Evolutionary conservation across 2,113 vertebrate genomes (phyloP).

Genomic region (Dicerorhinus sumatrensis): DNA sequence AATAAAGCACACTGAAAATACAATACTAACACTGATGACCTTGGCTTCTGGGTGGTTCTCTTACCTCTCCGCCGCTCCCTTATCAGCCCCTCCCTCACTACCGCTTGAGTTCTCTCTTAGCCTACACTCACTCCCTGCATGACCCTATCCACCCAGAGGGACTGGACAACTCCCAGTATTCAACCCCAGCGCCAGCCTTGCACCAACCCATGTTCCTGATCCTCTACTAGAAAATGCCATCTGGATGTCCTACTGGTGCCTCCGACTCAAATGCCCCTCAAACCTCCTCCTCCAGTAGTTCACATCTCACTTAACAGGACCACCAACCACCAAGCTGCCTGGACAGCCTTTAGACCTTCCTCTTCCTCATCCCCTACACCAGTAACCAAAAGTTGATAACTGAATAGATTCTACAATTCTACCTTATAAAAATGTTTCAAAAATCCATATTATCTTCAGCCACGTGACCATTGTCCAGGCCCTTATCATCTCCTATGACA

Average conservation of each 20-base stretch:
- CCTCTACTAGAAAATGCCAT: not conserved
- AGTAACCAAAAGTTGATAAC: not conserved
- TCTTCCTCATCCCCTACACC: not conserved
- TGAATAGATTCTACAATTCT: not conserved
- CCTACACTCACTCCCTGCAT: not conserved
- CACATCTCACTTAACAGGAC: not conserved
- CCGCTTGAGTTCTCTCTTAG: not conserved
- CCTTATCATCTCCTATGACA: not conserved
- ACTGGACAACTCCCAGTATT: not conserved
- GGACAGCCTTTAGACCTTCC: no score
- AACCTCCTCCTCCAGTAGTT: not conserved
- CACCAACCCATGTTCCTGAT: not conserved
- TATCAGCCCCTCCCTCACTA: not conserved
- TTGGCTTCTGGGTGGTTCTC: fast-evolving
- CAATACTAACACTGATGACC: fast-evolving
- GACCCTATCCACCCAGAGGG: fast-evolving
- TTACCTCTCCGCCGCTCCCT: fast-evolving
- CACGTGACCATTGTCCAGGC: not conserved
- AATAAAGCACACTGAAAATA: not conserved
- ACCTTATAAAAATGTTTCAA: not conserved
- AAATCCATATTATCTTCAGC: not conserved
- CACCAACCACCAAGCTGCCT: not conserved
- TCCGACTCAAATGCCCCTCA: not conserved
- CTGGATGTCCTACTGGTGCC: not conserved
- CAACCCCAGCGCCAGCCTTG: not conserved